These are phyloP conservation scores for Arctia plantaginis DNA, from an alignment of 2,888 invertebrate species.

Conservation along the genomic window DNA sequence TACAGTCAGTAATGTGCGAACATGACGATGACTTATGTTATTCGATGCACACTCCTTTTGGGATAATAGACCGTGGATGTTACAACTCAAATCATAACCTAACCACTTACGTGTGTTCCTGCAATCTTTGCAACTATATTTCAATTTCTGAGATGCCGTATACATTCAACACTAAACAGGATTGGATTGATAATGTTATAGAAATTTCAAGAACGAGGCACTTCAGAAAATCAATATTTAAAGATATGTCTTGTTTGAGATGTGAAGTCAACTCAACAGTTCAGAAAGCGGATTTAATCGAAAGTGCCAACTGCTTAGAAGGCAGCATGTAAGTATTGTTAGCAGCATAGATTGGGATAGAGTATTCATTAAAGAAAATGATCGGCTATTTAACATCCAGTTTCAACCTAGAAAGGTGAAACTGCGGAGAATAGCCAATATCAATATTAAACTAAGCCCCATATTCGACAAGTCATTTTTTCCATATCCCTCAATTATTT, in stretches of 20 bases:
- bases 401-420: not conserved
- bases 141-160: slow-evolving; percentile 74
- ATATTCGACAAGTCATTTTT: not conserved
- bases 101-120: slow-evolving; percentile 73
- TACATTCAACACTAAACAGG: slow-evolving; percentile 64
- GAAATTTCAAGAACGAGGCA: slow-evolving; percentile 69
- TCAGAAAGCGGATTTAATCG: slow-evolving; percentile 39
- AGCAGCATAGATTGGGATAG: too few species aligned
- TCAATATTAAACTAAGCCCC: not conserved
- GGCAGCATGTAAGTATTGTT: slow-evolving; percentile 70
- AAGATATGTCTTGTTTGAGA: slow-evolving; percentile 73
- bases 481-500: too few species aligned
- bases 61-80: slow-evolving; percentile 75
- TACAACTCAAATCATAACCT: slow-evolving; percentile 68
- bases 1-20: slow-evolving; percentile 64
- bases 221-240: slow-evolving; percentile 69
- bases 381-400: not conserved
- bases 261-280: slow-evolving; percentile 70
- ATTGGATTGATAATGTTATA: slow-evolving; percentile 74
- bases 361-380: too few species aligned
- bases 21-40: slow-evolving; percentile 71
- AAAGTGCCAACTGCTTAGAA: slow-evolving; percentile 68
- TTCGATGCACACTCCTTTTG: slow-evolving; percentile 77
- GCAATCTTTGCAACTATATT: slow-evolving; percentile 77
- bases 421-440: too few species aligned